These are phyloP conservation scores for Euclidia mi DNA, from an alignment of 2,888 invertebrate species.

Conservation along the genomic window DNA sequence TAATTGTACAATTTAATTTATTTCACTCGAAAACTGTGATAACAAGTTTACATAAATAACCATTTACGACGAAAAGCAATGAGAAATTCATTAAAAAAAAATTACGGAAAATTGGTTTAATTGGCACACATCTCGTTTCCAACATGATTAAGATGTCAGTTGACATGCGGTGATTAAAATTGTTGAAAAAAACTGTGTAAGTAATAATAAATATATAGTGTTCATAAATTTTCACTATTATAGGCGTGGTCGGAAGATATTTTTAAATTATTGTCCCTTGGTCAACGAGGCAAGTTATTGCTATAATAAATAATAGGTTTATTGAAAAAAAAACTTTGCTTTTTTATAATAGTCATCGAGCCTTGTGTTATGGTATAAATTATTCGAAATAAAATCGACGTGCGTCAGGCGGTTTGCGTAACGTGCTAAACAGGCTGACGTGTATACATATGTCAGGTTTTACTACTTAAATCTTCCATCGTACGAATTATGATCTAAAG, in stretches of 20 bases:
- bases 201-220: background rate
- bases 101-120: constrained; percentile 64
- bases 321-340: background rate
- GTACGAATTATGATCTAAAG: no score
- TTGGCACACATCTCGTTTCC: constrained; percentile 55
- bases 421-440: no score
- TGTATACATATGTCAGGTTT: no score
- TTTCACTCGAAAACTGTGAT: constrained; percentile 57
- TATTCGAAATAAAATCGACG: no score
- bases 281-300: background rate
- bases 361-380: no score
- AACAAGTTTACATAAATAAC: constrained; percentile 50
- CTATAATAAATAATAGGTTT: background rate
- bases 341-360: background rate
- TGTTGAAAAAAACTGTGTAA: constrained; percentile 3
- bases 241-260: constrained; percentile 15
- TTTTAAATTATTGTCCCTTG: constrained; percentile 27
- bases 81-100: constrained; percentile 48
- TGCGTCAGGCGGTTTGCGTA: no score
- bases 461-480: no score
- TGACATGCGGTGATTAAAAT: constrained; percentile 31
- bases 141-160: constrained; percentile 64
- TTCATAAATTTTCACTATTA: constrained; percentile 30
- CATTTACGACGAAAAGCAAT: constrained; percentile 59
- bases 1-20: constrained; percentile 72